phyloP scores from a whole-genome alignment of 2,113 vertebrate species.

The Pipa parva region DNA sequence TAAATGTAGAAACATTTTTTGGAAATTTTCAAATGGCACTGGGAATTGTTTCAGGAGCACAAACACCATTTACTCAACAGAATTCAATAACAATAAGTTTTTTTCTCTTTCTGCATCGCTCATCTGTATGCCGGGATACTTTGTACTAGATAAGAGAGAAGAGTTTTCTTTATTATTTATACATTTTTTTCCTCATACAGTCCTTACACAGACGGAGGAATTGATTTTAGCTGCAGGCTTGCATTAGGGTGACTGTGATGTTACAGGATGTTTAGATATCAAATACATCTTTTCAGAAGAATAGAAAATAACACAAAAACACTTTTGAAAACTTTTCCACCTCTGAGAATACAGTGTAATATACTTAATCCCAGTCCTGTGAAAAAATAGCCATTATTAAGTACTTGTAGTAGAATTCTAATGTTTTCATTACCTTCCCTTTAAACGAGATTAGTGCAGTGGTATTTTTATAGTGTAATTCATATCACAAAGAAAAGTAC shows the following conservation, averaged over 20 bases:
- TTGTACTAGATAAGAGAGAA: not conserved
- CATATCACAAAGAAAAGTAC: not conserved
- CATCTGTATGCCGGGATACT: not conserved
- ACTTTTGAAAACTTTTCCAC: no score
- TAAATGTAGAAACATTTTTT: not conserved
- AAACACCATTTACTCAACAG: not conserved
- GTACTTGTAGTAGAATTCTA: not conserved
- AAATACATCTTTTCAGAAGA: not conserved
- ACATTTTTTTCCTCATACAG: constrained; percentile 5
- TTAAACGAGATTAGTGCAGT: not conserved
- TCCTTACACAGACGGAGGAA: not conserved
- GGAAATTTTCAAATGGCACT: not conserved
- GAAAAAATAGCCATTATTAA: no score
- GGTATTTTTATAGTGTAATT: not conserved
- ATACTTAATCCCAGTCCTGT: no score
- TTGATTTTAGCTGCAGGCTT: constrained; percentile 12
- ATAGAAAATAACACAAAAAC: no score
- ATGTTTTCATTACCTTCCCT: not conserved
- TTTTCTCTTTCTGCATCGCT: not conserved
- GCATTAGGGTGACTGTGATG: not conserved
- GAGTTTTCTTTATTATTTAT: constrained; percentile 3
- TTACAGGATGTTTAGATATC: not conserved
- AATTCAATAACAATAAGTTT: not conserved
- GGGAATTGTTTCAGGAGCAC: not conserved
- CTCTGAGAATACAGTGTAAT: no score